Conservation (phyloP, 2,797 vertebrate genomes). For the Epinephelus awoara region DNA sequence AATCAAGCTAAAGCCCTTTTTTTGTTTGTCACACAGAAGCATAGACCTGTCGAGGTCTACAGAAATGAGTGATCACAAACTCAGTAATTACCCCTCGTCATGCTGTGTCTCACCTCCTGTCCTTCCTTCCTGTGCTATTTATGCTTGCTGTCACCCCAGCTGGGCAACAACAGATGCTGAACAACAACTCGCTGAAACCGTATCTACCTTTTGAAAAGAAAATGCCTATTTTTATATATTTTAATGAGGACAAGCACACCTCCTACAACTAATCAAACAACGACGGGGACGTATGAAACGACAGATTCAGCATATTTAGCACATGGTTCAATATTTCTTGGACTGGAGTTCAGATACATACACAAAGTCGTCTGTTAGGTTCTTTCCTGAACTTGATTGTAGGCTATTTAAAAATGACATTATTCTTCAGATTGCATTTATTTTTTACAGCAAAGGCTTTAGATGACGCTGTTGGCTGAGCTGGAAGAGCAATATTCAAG, state of each 20-base stretch:
- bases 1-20: conserved; percentile 60
- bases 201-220: conserved; percentile 83
- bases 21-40: conserved; percentile 51
- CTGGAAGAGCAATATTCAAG: conserved; percentile 45
- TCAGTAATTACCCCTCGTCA: conserved; percentile 55
- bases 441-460: conserved; percentile 63
- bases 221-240: conserved; percentile 88
- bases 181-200: conserved; percentile 70
- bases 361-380: conserved; percentile 31
- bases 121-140: conserved; percentile 67
- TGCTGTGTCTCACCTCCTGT: conserved; percentile 73
- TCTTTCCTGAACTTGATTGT: conserved; percentile 44
- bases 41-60: conserved; percentile 47
- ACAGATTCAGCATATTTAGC: conserved; percentile 69
- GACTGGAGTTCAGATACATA: conserved; percentile 67
- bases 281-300: conserved; percentile 42
- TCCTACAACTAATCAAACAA: conserved; percentile 68
- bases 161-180: conserved; percentile 68
- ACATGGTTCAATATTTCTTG: conserved; percentile 58
- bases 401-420: conserved; percentile 45
- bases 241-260: conserved; percentile 87
- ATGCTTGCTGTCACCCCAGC: conserved; percentile 72
- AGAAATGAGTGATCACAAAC: conserved; percentile 59
- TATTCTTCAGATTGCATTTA: conserved; percentile 54
- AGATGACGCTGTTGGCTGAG: conserved; percentile 47